A percentile compares a stretch with the other conserved stretches of the same genome.
phyloP scores from a whole-genome alignment of 2,797 vertebrate genomes.

The Streptopelia turtur region DNA sequence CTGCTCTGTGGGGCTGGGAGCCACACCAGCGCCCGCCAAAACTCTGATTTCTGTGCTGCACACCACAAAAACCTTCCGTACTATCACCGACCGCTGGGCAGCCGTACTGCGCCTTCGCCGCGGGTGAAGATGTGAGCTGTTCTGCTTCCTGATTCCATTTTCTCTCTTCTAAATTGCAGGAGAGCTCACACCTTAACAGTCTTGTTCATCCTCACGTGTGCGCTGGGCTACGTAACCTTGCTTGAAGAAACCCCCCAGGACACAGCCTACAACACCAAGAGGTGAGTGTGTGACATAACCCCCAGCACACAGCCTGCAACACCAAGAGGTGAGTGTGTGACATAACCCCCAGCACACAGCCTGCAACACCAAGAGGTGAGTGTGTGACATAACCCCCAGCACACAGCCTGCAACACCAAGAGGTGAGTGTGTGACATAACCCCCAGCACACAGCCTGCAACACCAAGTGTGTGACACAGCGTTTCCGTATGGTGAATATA shows the following conservation, averaged over 20 bases:
- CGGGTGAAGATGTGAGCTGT: rapidly evolving
- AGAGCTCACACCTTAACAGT: slow-evolving; percentile 96
- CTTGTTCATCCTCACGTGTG: slow-evolving; percentile 94
- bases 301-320: too few species aligned
- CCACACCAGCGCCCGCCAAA: rapidly evolving
- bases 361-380: too few species aligned
- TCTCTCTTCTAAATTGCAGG: slow-evolving; percentile 77
- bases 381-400: too few species aligned
- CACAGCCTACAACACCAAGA: slow-evolving; percentile 81
- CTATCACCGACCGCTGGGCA: rapidly evolving
- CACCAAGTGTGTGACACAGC: slow-evolving; percentile 28
- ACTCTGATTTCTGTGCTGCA: background rate
- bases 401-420: too few species aligned
- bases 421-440: too few species aligned
- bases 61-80: rapidly evolving
- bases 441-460: too few species aligned
- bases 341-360: too few species aligned
- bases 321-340: too few species aligned
- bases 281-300: too few species aligned
- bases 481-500: background rate
- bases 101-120: background rate
- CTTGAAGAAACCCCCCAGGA: slow-evolving; percentile 97
- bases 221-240: slow-evolving; percentile 93
- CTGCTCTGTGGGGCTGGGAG: rapidly evolving
- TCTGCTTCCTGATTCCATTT: background rate